These are phyloP conservation scores for Cephus pulcher DNA, from an alignment of 2,888 invertebrate genomes.

Conservation along the genomic window DNA sequence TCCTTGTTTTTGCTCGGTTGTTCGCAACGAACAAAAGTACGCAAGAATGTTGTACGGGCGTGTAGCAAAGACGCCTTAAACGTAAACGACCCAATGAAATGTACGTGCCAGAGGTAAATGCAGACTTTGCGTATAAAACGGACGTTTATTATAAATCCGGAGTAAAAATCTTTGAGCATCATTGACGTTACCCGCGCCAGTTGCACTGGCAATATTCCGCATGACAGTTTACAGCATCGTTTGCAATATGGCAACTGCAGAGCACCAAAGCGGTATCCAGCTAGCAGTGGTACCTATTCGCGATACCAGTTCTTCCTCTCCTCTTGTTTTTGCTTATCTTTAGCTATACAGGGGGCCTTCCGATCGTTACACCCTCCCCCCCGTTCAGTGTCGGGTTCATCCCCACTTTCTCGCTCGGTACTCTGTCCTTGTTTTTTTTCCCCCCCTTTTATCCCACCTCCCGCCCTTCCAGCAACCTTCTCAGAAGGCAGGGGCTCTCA, in stretches of 20 bases:
- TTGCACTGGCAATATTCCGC: not conserved
- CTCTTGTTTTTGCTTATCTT: constrained; percentile 1
- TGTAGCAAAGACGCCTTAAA: not conserved
- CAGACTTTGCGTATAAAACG: not conserved
- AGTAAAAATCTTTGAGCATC: not conserved
- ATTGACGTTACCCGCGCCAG: not conserved
- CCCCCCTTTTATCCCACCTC: not conserved
- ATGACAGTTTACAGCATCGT: constrained; percentile 1
- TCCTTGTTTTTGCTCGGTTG: not conserved
- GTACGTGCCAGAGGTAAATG: not conserved
- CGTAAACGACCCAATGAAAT: not conserved
- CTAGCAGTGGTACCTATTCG: not conserved
- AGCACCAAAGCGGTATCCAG: constrained; percentile 8
- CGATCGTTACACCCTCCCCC: not conserved
- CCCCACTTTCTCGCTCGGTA: not conserved
- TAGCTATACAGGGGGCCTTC: not conserved
- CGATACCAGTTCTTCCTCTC: not conserved
- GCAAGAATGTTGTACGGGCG: not conserved
- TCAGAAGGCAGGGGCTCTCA: constrained; percentile 4
- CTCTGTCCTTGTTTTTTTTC: not conserved
- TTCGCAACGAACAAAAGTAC: not conserved
- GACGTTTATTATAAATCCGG: constrained; percentile 11
- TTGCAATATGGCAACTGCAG: not conserved
- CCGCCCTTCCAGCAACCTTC: not conserved
- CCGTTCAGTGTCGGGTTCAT: not conserved